phyloP scores from a whole-genome alignment of 2,888 invertebrate genomes.

The Ctenicera cuprea region DNA sequence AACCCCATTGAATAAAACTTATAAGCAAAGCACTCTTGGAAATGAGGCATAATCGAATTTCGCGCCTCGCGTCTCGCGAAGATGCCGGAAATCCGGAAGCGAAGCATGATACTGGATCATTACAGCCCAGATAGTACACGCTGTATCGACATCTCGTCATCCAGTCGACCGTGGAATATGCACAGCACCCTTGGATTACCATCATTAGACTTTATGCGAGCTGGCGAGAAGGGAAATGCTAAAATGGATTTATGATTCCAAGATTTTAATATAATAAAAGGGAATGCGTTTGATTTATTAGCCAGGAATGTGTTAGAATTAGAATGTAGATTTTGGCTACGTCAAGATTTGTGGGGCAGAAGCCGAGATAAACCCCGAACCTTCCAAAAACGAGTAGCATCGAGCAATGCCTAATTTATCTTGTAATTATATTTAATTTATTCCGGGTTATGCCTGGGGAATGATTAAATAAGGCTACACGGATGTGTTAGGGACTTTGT shows the following conservation, averaged over 20 bases:
- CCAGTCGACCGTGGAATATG: constrained; percentile 25
- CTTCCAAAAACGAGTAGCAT: constrained; percentile 26
- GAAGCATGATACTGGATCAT: constrained; percentile 53
- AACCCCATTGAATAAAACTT: constrained; percentile 46
- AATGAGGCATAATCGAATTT: constrained; percentile 50
- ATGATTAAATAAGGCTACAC: constrained; percentile 37
- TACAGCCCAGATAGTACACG: constrained; percentile 43
- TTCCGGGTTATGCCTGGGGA: constrained; percentile 38
- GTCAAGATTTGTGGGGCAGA: constrained; percentile 17
- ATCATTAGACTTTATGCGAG: constrained; percentile 41
- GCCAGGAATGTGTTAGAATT: constrained; percentile 29
- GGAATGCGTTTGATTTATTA: constrained; percentile 30
- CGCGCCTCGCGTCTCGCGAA: constrained; percentile 45
- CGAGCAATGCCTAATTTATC: constrained; percentile 36
- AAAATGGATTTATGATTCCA: constrained; percentile 42
- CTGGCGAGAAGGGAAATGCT: constrained; percentile 28
- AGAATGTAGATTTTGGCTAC: constrained; percentile 22
- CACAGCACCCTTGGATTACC: constrained; percentile 35
- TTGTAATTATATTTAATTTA: constrained; percentile 43
- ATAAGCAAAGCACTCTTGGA: constrained; percentile 43
- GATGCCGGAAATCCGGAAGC: constrained; percentile 53
- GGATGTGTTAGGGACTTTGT: constrained; percentile 20
- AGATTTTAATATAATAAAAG: constrained; percentile 37
- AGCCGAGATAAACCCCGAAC: constrained; percentile 18
- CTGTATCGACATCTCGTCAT: constrained; percentile 46